Percentiles rank a stretch among this genome's conserved stretches.
Evolutionary conservation across 2,113 vertebrate genomes (phyloP).

Genomic region (Sinocyclocheilus maitianheensis): DNA sequence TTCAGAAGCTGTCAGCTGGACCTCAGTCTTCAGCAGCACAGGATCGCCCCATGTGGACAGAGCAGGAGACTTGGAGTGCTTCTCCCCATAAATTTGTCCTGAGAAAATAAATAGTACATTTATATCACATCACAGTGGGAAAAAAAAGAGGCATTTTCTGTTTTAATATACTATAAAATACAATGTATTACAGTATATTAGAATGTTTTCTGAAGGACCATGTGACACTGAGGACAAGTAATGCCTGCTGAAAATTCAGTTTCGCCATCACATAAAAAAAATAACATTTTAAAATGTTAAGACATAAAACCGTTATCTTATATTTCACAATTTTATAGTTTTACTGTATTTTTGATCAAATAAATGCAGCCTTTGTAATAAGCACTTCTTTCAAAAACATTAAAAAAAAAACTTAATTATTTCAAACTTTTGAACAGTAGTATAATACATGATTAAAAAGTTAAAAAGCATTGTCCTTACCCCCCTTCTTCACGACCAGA

Average conservation of each 20-base stretch:
- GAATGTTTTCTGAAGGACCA: neutral
- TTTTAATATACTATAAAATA: too few species aligned
- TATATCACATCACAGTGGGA: neutral
- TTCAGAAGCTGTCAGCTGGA: constrained; percentile 93
- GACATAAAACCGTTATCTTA: too few species aligned
- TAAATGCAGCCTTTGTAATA: too few species aligned
- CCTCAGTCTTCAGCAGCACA: constrained; percentile 94
- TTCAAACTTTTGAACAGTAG: neutral
- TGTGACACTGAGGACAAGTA: too few species aligned
- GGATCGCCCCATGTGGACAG: constrained; percentile 96
- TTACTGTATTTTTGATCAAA: too few species aligned
- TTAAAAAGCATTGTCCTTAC: constrained; percentile 61
- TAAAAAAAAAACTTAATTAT: too few species aligned
- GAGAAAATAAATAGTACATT: constrained; percentile 22
- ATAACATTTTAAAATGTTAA: too few species aligned
- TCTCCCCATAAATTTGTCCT: constrained; percentile 95
- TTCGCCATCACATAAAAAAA: too few species aligned
- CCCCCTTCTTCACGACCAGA: constrained; percentile 95
- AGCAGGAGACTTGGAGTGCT: constrained; percentile 92
- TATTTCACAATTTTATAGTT: too few species aligned
- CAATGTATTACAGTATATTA: neutral
- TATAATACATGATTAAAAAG: neutral
- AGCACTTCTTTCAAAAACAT: too few species aligned
- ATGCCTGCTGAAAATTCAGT: too few species aligned
- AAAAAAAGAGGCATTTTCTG: neutral